phyloP scores from a whole-genome alignment of 2,113 vertebrate species.

The Neolamprologus sp. region DNA sequence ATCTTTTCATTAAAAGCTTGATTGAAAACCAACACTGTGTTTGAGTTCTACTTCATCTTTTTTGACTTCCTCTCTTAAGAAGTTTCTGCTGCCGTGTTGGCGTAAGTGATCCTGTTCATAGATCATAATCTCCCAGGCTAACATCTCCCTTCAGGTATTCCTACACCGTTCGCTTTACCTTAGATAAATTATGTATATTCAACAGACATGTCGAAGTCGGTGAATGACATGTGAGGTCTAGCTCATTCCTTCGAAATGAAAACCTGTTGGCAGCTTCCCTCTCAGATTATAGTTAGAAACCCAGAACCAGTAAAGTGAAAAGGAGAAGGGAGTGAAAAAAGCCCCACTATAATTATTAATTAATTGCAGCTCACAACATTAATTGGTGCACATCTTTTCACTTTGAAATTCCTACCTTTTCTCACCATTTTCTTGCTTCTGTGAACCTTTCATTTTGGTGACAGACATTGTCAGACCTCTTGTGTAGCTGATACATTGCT shows the following conservation, averaged over 20 bases:
- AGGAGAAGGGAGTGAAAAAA: neutral
- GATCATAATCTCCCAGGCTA: neutral
- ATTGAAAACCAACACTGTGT: conserved; percentile 77
- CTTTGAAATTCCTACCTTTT: neutral
- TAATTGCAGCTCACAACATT: neutral
- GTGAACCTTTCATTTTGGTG: neutral
- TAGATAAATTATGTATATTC: neutral
- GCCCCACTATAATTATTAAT: neutral
- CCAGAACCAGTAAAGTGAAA: neutral
- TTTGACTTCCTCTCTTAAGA: neutral
- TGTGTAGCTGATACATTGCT: neutral
- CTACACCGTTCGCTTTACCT: neutral
- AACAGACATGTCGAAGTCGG: neutral
- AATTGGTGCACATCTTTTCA: neutral
- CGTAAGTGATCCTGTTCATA: neutral
- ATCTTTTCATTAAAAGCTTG: conserved; percentile 99
- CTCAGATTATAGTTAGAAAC: neutral
- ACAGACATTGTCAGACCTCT: neutral
- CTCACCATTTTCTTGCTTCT: neutral
- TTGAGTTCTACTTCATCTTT: neutral
- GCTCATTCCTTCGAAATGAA: neutral
- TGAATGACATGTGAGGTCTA: neutral
- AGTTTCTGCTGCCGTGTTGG: neutral
- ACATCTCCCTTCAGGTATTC: neutral
- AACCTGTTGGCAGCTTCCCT: neutral